A percentile compares a stretch with the other conserved stretches of the same genome.
Evolutionary conservation across 2,888 invertebrate genomes (phyloP).

Genomic region (Dusona sp.): DNA sequence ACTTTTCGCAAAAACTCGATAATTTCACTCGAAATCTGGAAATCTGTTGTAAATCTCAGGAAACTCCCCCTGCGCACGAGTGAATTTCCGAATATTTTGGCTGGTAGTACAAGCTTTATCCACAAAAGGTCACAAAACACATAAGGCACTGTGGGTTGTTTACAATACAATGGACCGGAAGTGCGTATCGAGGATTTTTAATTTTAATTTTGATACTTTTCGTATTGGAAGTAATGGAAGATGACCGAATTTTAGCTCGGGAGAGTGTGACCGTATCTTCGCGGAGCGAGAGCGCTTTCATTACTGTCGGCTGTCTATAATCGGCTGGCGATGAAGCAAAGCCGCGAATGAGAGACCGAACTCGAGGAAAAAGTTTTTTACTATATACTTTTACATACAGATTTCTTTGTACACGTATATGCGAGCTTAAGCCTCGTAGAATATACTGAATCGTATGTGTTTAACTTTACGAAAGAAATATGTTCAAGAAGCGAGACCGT

Average conservation of each 20-base stretch:
- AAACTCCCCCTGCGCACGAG: not conserved
- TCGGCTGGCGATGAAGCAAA: constrained; percentile 74
- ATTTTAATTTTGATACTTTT: not conserved
- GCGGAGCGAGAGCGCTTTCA: constrained; percentile 82
- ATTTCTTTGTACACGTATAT: not conserved
- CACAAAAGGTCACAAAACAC: not conserved
- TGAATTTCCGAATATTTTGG: not conserved
- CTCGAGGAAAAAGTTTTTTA: constrained; percentile 45
- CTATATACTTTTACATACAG: not conserved
- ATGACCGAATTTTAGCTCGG: not conserved
- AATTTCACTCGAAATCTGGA: not conserved
- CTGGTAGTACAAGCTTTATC: not conserved
- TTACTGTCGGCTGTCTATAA: constrained; percentile 78
- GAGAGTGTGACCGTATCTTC: constrained; percentile 73
- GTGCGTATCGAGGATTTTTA: not conserved
- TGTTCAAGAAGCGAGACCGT: constrained; percentile 68
- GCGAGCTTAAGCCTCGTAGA: not conserved
- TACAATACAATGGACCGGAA: not conserved
- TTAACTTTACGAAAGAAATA: not conserved
- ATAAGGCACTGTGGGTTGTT: not conserved
- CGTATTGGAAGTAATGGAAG: not conserved
- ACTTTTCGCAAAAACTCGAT: no score
- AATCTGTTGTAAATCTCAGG: not conserved
- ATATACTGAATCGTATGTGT: not conserved
- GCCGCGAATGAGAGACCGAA: constrained; percentile 58